A percentile compares a stretch with the other conserved stretches of the same genome.
Conservation (phyloP, 2,113 vertebrate species). For the Neodon shergylaensis region DNA sequence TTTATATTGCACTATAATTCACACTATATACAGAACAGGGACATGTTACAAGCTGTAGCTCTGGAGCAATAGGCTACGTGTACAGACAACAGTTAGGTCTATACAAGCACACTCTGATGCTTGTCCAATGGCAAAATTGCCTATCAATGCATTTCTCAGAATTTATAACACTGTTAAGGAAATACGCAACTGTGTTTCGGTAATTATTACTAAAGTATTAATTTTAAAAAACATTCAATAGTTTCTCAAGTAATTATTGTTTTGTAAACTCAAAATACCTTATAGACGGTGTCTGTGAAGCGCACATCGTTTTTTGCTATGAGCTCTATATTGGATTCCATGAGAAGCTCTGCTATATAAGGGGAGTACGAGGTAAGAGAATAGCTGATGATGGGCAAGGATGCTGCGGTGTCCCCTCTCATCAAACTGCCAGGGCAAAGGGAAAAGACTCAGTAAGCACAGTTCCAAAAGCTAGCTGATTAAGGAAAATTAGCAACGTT, state of each 20-base stretch:
- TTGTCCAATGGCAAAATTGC: not conserved
- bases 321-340: slow-evolving; percentile 89
- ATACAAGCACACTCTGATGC: not conserved
- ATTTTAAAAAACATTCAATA: not conserved
- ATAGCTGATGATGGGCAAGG: slow-evolving; percentile 93
- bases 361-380: slow-evolving; percentile 93
- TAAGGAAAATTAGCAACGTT: not conserved
- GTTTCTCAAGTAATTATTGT: slow-evolving; percentile 26
- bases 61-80: not conserved
- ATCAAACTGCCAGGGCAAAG: slow-evolving; percentile 87
- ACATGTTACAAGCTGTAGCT: not conserved
- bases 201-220: not conserved
- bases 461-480: not conserved
- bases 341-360: slow-evolving; percentile 89
- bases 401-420: slow-evolving; percentile 92
- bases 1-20: not conserved
- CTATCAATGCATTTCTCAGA: not conserved
- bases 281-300: slow-evolving; percentile 94
- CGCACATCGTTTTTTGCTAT: slow-evolving; percentile 93
- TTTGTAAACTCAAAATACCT: slow-evolving; percentile 86
- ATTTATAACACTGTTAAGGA: not conserved
- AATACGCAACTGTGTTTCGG: not conserved
- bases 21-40: not conserved
- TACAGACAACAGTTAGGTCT: not conserved
- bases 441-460: slow-evolving; percentile 39